Evolutionary conservation across 2,113 vertebrate genomes (phyloP), one percentile per base, ranked within the genome.

Genomic region (Petaurus breviceps): DNA sequence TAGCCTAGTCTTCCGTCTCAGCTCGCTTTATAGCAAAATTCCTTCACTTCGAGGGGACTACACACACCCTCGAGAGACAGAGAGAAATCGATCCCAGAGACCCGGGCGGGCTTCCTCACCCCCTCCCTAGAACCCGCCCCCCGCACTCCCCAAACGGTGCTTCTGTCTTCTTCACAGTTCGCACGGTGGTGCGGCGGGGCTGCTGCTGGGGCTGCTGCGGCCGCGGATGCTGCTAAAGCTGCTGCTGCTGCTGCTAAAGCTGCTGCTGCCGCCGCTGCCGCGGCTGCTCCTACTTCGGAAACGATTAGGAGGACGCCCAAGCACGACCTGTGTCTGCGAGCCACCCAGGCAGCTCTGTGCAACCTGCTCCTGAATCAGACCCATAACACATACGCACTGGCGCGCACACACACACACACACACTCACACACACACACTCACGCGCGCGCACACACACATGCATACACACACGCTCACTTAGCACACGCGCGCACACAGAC

Each of bases 1-100:
- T 99, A 95, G 98, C 98, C 97, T 97, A 97, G 98, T 97, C 97
- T 97, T 97, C 97, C 95, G 97, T 97, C 95, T 93, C 97, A 96
- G 97, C 94, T 98, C 98, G 97, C 98, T 97, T 97, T 96, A 97
- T 97, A 98, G 97, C 96, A 93, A 97, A 98, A 99, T 99, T 98
- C 98, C 98, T 99, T 98, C 98, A 98, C 98, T 98, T 98, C 96
- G 98, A n/a, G 94, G 97, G 96, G 97, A 95, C 92, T 91, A 96
- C 96, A 95, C 96, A 94, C 97, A 93, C 97, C 97, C 98, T 98
- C 97, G 90, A 92, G 97, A 96, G 92, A 97, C 96, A 97, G 91
- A 94, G 61, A 95, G 90, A 97, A 94, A 97, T 95, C 95, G 97
- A 97, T 95, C 97, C 97, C 97, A 92, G 91, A 96, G 96, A 97